A percentile compares a stretch with the other conserved stretches of the same genome.
Evolutionary conservation across 1,140 invertebrate species (phyloP).

Genomic region (Macrosteles quadrilineatus): DNA sequence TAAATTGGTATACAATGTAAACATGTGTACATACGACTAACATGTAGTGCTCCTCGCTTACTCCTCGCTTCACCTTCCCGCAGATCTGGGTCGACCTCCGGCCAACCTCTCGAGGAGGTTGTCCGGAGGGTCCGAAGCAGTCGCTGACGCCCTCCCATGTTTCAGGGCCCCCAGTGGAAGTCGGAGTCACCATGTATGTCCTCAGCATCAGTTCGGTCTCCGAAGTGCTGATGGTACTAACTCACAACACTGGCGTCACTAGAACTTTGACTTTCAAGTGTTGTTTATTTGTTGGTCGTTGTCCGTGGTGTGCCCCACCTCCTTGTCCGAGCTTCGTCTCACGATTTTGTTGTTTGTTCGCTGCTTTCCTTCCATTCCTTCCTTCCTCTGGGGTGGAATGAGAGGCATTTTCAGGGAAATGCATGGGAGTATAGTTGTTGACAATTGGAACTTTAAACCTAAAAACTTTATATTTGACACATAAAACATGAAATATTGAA

Average conservation of each 20-base stretch:
- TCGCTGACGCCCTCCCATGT: slow-evolving; percentile 46
- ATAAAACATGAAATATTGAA: too few species aligned
- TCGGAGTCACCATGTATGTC: slow-evolving; percentile 97
- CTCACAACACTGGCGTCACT: slow-evolving; percentile 29
- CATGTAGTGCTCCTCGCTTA: too few species aligned
- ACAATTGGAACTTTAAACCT: too few species aligned
- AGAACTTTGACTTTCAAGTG: slow-evolving; percentile 14
- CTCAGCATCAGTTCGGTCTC: slow-evolving; percentile 98
- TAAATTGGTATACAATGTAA: too few species aligned
- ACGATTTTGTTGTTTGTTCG: slow-evolving; percentile 24
- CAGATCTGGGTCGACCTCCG: too few species aligned
- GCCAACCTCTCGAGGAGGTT: too few species aligned
- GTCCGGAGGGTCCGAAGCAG: too few species aligned
- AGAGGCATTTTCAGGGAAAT: too few species aligned
- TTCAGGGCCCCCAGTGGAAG: slow-evolving; percentile 93
- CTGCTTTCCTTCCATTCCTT: background rate
- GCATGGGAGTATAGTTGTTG: too few species aligned
- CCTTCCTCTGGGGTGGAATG: slow-evolving; percentile 7
- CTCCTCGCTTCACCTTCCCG: too few species aligned
- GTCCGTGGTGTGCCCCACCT: background rate
- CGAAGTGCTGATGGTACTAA: slow-evolving; percentile 94
- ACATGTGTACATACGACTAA: too few species aligned
- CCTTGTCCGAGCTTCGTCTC: background rate
- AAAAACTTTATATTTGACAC: too few species aligned
- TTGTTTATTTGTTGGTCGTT: slow-evolving; percentile 29